Conservation (phyloP, 2,888 invertebrate genomes). For the Megaustenia siamemsis region DNA sequence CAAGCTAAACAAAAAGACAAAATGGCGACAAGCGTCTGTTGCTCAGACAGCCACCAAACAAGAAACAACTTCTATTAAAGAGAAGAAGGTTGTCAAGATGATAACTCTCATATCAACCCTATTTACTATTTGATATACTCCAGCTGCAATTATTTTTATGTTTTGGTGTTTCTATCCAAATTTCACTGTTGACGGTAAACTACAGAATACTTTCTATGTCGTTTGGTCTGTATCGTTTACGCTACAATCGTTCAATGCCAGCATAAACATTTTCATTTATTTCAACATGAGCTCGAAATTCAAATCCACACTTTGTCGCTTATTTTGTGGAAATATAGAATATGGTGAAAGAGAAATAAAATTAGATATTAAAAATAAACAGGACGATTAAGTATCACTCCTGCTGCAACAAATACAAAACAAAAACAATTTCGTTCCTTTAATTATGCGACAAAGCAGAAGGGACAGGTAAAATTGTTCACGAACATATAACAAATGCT, state of each 20-base stretch:
- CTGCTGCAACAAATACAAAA: no score
- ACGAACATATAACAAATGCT: no score
- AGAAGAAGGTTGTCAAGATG: not conserved
- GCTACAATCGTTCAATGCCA: not conserved
- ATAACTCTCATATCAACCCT: not conserved
- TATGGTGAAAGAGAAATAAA: no score
- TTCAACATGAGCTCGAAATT: slow-evolving; percentile 17
- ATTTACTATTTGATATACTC: slow-evolving; percentile 10
- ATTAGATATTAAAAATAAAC: no score
- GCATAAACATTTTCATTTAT: slow-evolving; percentile 15
- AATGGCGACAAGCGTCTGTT: not conserved
- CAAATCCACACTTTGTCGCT: not conserved
- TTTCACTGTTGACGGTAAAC: not conserved
- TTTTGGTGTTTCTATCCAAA: not conserved
- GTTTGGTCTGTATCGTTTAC: not conserved
- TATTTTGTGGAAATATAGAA: no score
- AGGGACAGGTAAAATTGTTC: no score
- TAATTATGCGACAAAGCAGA: no score
- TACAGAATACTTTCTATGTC: not conserved
- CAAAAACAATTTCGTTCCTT: no score
- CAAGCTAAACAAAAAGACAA: not conserved
- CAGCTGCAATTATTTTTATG: not conserved
- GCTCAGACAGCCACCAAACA: not conserved
- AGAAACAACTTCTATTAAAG: not conserved
- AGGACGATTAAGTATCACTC: no score